Evolutionary conservation across 2,888 invertebrate genomes (phyloP).

Genomic region (Eucriotettix oculatus): DNA sequence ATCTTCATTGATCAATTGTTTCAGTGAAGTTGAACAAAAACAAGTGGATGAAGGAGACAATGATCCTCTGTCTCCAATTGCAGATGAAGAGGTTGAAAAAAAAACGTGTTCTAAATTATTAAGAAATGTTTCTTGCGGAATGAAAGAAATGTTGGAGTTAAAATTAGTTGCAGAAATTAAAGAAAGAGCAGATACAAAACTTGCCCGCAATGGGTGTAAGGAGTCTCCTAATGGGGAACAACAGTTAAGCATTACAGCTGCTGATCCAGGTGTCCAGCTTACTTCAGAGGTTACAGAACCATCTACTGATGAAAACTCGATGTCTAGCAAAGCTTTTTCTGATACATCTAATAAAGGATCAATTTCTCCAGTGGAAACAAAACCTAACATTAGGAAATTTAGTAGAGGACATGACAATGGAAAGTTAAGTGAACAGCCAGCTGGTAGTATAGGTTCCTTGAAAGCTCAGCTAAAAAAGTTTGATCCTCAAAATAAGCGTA

Average conservation of each 20-base stretch:
- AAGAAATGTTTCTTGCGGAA: slow-evolving; percentile 35
- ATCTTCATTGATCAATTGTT: slow-evolving; percentile 19
- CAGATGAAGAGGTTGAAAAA: not conserved
- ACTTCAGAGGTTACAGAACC: slow-evolving; percentile 74
- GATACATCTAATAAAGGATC: slow-evolving; percentile 7
- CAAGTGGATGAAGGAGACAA: not conserved
- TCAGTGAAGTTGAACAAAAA: slow-evolving; percentile 9
- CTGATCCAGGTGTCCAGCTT: slow-evolving; percentile 61
- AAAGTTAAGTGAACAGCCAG: slow-evolving; percentile 7
- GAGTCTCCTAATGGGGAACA: slow-evolving; percentile 27
- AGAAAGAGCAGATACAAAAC: slow-evolving; percentile 53
- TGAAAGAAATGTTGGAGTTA: slow-evolving; percentile 69
- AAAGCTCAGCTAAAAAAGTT: slow-evolving; percentile 17
- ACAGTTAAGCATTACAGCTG: slow-evolving; percentile 18
- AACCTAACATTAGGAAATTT: slow-evolving; percentile 33
- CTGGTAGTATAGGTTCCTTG: slow-evolving; percentile 13
- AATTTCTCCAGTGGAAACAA: slow-evolving; percentile 25
- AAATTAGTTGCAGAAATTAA: slow-evolving; percentile 72
- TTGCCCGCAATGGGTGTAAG: slow-evolving; percentile 27
- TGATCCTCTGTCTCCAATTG: not conserved
- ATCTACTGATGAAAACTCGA: slow-evolving; percentile 28
- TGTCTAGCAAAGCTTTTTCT: slow-evolving; percentile 10
- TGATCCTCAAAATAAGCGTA: slow-evolving; percentile 9
- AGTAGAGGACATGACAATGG: slow-evolving; percentile 10
- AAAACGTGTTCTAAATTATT: slow-evolving; percentile 18